Evolutionary conservation across 2,888 invertebrate species (phyloP).

Genomic region (Mythimna ferrago): DNA sequence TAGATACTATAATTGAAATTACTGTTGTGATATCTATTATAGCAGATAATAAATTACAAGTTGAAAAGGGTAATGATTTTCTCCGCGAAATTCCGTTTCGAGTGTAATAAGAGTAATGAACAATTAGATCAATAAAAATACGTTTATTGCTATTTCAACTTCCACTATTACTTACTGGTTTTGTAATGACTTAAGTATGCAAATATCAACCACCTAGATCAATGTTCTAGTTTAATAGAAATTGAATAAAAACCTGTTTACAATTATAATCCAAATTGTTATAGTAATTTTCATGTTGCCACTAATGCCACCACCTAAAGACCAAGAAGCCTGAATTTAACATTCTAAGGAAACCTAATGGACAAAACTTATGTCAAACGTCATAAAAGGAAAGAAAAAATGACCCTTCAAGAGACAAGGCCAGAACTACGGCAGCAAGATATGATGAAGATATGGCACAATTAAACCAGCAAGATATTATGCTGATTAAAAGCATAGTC

Average conservation of each 20-base stretch:
- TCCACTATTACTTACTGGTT: slow-evolving; percentile 1
- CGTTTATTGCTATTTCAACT: not conserved
- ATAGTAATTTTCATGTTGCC: not conserved
- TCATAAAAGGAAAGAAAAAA: not conserved
- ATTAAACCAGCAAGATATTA: not conserved
- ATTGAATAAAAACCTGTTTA: slow-evolving; percentile 26
- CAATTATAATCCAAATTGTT: not conserved
- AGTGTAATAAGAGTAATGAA: not conserved
- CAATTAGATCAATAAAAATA: not conserved
- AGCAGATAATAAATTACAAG: not conserved
- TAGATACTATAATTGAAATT: not conserved
- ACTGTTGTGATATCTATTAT: not conserved
- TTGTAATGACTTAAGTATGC: not conserved
- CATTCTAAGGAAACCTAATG: not conserved
- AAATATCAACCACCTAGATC: slow-evolving; percentile 37
- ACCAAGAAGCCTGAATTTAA: not conserved
- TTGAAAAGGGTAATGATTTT: slow-evolving; percentile 13
- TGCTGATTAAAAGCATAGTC: slow-evolving; percentile 25
- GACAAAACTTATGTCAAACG: not conserved
- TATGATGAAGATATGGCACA: no score
- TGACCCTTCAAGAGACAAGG: no score
- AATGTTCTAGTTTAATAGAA: slow-evolving; percentile 17
- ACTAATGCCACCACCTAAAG: not conserved
- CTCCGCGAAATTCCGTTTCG: not conserved
- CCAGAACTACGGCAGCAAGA: no score